Evolutionary conservation across 2,888 invertebrate genomes (phyloP), one percentile per base, ranked within the genome.

Genomic region (Abrostola tripartita): DNA sequence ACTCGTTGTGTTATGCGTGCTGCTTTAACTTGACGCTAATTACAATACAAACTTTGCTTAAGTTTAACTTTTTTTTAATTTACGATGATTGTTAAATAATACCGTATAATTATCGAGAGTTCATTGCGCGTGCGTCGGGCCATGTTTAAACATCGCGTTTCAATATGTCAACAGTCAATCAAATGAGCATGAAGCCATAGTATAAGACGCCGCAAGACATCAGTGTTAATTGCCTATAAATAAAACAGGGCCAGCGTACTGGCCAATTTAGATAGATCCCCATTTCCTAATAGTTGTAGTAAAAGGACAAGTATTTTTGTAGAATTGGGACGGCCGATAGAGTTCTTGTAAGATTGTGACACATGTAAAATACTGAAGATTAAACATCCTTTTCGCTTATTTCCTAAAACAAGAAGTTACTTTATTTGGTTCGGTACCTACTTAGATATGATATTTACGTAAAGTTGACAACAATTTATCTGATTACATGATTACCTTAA

Each of bases 81-180:
- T 49, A 37, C 35, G 38, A 24, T 41, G 38, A 10, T 42, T n/a
- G 5, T 50, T 2, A 12, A 44, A 12, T n/a, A 59, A 7, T 5
- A 40, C 2, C 7, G 8, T 0, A 9, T 38, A 40, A 52, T 52
- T 41, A 14, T 11, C 5, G 6, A 61, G 47, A 24, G 35, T 47
- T 65, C 14, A 59, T 61, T 74, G 64, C 57, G 58, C 55, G 56
- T 65, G 67, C 51, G 56, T 44, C 49, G 55, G 52, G 36, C 53
- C 52, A 58, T 78, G 74, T 71, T 64, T 71, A 70, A 81, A 81
- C 76, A 71, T 71, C 75, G 70, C 76, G 75, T 80, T 79, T 71
- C 74, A 76, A 85, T 87, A 88, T 90, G 90, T 91, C 90, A 90
- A 87, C 90, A 89, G 88, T 87, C 89, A 85, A 91, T 91, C 88